These are phyloP conservation scores for Huso huso DNA, from an alignment of 2,797 vertebrate genomes.

Conservation along the genomic window DNA sequence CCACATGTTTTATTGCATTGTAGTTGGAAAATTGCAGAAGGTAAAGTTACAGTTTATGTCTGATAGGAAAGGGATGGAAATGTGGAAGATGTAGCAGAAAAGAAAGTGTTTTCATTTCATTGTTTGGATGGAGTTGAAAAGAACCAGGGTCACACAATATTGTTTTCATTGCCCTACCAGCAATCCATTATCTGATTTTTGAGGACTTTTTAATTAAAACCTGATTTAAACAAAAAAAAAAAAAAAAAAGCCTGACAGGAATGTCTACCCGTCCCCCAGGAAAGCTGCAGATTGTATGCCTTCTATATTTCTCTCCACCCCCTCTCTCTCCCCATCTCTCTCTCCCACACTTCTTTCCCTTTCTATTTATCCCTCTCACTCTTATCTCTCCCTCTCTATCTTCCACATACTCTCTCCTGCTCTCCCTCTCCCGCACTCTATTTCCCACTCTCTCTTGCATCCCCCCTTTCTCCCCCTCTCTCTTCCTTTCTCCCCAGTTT, in stretches of 20 bases:
- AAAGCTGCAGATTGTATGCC: neutral
- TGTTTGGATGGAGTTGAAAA: constrained; percentile 3
- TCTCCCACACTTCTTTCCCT: constrained; percentile 1
- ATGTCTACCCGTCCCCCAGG: no score
- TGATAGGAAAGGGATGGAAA: neutral
- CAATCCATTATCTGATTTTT: constrained; percentile 30
- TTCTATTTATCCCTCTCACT: neutral
- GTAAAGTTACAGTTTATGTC: neutral
- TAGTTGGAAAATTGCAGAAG: neutral
- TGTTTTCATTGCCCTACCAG: constrained; percentile 20
- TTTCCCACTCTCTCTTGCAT: constrained; percentile 19
- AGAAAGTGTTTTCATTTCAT: constrained; percentile 1
- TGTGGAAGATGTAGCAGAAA: neutral
- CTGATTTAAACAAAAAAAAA: neutral
- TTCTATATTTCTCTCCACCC: neutral
- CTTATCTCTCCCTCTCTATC: neutral
- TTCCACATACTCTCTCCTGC: constrained; percentile 16
- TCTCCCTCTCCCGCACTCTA: neutral
- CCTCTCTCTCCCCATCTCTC: constrained; percentile 9
- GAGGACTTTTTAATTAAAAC: constrained; percentile 32
- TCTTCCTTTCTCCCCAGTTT: neutral
- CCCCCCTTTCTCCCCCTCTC: constrained; percentile 20
- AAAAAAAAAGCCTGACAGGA: no score
- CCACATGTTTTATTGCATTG: neutral
- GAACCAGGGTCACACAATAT: constrained; percentile 12